Evolutionary conservation across 1,140 invertebrate species (phyloP).

Genomic region (Thereuonema tuberculata): DNA sequence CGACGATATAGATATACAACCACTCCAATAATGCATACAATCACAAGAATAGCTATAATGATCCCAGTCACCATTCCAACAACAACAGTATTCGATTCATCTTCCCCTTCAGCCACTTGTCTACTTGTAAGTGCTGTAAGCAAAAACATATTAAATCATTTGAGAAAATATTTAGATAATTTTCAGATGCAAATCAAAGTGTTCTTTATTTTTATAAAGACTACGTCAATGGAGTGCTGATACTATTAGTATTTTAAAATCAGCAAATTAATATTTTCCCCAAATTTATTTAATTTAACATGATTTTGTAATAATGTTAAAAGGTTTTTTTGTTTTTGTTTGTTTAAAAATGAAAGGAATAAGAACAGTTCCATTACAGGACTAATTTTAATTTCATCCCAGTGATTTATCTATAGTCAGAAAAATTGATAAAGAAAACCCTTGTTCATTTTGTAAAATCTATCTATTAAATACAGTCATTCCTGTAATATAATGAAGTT

Average conservation of each 20-base stretch:
- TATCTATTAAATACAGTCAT: too few relatives aligned
- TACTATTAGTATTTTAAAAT: neutral
- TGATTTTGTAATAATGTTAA: too few relatives aligned
- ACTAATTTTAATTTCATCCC: too few relatives aligned
- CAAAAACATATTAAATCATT: neutral
- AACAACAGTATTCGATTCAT: neutral
- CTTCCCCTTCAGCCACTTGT: neutral
- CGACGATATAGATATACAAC: conserved; percentile 33
- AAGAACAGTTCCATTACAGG: too few relatives aligned
- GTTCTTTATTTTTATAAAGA: neutral
- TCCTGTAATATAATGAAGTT: too few relatives aligned
- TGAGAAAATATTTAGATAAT: neutral
- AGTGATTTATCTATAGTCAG: too few relatives aligned
- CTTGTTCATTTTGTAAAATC: too few relatives aligned
- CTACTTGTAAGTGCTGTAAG: neutral
- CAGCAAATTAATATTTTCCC: neutral
- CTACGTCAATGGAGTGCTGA: neutral
- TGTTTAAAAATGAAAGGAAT: too few relatives aligned
- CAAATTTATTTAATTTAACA: too few relatives aligned
- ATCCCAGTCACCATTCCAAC: conserved; percentile 42
- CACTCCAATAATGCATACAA: conserved; percentile 45
- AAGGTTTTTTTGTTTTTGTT: too few relatives aligned
- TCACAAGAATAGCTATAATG: conserved; percentile 41
- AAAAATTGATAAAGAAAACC: too few relatives aligned
- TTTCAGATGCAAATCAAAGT: neutral